Conservation (phyloP, 2,113 vertebrate species). For the Aythya baeri region DNA sequence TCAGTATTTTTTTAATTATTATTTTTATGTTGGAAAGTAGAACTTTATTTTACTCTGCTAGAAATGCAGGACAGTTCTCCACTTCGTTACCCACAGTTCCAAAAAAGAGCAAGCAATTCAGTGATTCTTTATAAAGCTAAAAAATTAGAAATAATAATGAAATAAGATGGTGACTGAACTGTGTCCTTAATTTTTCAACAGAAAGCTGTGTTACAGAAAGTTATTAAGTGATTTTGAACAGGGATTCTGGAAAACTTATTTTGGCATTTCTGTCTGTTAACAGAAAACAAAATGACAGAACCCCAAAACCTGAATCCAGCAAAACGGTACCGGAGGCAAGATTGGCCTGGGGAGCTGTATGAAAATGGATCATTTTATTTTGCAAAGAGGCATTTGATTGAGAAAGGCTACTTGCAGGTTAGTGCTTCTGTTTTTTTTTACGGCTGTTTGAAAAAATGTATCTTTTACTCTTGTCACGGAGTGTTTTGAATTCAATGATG, state of each 20-base stretch:
- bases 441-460: background rate
- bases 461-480: background rate
- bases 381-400: slow-evolving; percentile 81
- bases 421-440: background rate
- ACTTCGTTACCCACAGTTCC: background rate
- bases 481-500: background rate
- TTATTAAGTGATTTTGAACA: background rate
- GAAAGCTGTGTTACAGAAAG: background rate
- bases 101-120: background rate
- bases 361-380: slow-evolving; percentile 98
- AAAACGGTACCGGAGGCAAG: slow-evolving; percentile 87
- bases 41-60: background rate
- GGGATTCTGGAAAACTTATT: background rate
- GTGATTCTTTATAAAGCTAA: background rate
- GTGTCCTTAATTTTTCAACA: background rate
- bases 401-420: slow-evolving; percentile 86
- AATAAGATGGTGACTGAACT: background rate
- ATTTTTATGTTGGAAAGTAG: background rate
- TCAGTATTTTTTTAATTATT: background rate
- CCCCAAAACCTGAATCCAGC: slow-evolving; percentile 86
- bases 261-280: background rate
- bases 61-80: background rate
- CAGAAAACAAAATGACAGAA: slow-evolving; percentile 73
- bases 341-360: slow-evolving; percentile 93
- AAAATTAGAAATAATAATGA: background rate